Base-by-base conservation (phyloP, 2,888 invertebrate genomes). In the Quadroppia sp. region DNA sequence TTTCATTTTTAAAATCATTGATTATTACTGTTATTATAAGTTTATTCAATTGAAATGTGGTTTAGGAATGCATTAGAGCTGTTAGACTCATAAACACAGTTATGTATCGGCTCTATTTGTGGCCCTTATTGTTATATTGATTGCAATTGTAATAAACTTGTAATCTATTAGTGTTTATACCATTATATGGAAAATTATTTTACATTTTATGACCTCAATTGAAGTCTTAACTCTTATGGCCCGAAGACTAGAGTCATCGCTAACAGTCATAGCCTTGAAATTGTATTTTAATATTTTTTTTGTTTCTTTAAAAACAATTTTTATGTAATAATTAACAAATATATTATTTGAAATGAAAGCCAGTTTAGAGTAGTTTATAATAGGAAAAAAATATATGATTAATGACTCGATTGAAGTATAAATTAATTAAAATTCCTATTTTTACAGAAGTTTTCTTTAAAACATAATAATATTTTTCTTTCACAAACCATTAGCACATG, bases 131-230 rank as follows among this genome's bases (percentile, higher is more conserved):
- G n/a, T 53, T 53, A 23, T 53, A 53, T 53, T 53, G 3, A 23
- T 23, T 53, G 7, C 9, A 25, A 25, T 53, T 53, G 13, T 7
- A 7, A 53, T 23, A 23, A 53, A 53, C 23, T 53, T 20, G 23
- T 53, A 53, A 53, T 23, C 23, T 53, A 53, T 53, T 53, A 45
- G 45, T 13, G 45, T 45, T 45, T 7, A 45, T 45, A 45, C 17
- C 11, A 69, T 42, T 40, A 42, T 69, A 45, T 61, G 64, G 15
- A 42, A n/a, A n/a, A n/a, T 15, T 28, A 69, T 36, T 69, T 69
- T 42, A 28, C 42, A 42, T 45, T 45, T 69, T 69, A 45, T 69
- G 45, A 45, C 69, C 69, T 69, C 42, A 69, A 69, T 69, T 69
- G 59, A 30, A 59, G 15, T 13, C 36, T 36, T 9, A 9, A 45